Evolutionary conservation across 2,888 invertebrate species (phyloP), one percentile per base, ranked within the genome.

Genomic region (Diplolepis rosae): DNA sequence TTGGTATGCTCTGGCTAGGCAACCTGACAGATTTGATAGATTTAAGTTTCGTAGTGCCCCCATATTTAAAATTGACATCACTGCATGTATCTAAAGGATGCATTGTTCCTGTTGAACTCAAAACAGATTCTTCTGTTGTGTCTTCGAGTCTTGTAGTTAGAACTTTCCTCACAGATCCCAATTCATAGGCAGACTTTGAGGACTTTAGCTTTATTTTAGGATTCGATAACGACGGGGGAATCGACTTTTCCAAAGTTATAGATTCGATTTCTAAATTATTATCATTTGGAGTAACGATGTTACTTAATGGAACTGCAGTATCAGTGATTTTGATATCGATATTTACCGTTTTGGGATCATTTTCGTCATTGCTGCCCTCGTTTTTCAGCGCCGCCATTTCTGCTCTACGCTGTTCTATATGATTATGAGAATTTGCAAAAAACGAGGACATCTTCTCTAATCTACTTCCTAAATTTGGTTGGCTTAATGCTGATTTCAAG

Each of bases 11-110:
- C 9, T 79, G 81, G 15, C 39, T 35, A 24, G 61, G 39, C 4
- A 61, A 66, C 15, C 86, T 81, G 24, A 90, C 79, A 11, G 94
- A 92, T 74, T 93, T 91, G 28, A 95, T 92, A 67, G 93, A 94
- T 85, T 95, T 95, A 72, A 96, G 88, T 84, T 95, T 94, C 0
- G 95, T 94, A 0, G 94, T 94, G 5, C 95, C 95, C 80, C 94
- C 94, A 83, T 93, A 96, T 75, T 93, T 94, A 54, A 95, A 95
- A 83, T 93, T 94, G 0, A 95, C 94, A 83, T 95, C 95, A 71
- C 88, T 87, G 69, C 93, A 93, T 82, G 94, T 93, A 77, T 95
- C 94, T 3, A 96, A 83, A 0, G 96, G 96, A 89, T 95, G 95
- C 28, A 89, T 79, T 0, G 86, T 85, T 2, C 88, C 86, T 4